Percentiles rank a stretch among this genome's conserved stretches.
phyloP scores from a whole-genome alignment of 2,888 invertebrate genomes.

The Pachycephus smyrnensis region DNA sequence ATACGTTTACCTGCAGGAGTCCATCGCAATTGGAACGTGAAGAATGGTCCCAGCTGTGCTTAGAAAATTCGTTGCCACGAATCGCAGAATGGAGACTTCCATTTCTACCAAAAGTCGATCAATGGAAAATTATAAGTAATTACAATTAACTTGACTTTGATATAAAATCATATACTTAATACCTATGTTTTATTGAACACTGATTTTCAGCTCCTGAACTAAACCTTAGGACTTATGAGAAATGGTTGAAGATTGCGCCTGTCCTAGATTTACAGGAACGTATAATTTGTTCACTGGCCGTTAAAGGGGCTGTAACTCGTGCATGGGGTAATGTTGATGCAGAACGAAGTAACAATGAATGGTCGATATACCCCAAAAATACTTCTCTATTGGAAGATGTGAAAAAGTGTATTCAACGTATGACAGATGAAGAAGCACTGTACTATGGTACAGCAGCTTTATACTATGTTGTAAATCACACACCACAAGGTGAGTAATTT shows the following conservation, averaged over 20 bases:
- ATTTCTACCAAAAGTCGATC: slow-evolving; percentile 62
- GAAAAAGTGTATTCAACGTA: slow-evolving; percentile 50
- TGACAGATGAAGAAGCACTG: slow-evolving; percentile 43
- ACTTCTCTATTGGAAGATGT: slow-evolving; percentile 48
- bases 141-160: slow-evolving; percentile 16
- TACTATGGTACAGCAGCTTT: slow-evolving; percentile 58
- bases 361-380: slow-evolving; percentile 47
- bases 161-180: slow-evolving; percentile 14
- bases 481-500: slow-evolving; percentile 54
- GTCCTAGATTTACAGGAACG: slow-evolving; percentile 64
- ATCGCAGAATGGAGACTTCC: slow-evolving; percentile 69
- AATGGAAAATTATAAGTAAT: slow-evolving; percentile 66
- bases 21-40: slow-evolving; percentile 67
- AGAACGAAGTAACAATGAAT: slow-evolving; percentile 27
- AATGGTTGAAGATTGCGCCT: slow-evolving; percentile 67
- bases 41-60: slow-evolving; percentile 67
- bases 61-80: slow-evolving; percentile 63
- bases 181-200: neutral
- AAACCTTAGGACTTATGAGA: slow-evolving; percentile 66
- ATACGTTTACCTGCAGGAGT: slow-evolving; percentile 43
- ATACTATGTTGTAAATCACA: slow-evolving; percentile 63
- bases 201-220: slow-evolving; percentile 62
- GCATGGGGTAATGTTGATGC: slow-evolving; percentile 37
- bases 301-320: slow-evolving; percentile 65
- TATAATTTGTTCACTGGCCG: slow-evolving; percentile 68